phyloP scores from a whole-genome alignment of 2,888 invertebrate species.

The Sturmia bella region DNA sequence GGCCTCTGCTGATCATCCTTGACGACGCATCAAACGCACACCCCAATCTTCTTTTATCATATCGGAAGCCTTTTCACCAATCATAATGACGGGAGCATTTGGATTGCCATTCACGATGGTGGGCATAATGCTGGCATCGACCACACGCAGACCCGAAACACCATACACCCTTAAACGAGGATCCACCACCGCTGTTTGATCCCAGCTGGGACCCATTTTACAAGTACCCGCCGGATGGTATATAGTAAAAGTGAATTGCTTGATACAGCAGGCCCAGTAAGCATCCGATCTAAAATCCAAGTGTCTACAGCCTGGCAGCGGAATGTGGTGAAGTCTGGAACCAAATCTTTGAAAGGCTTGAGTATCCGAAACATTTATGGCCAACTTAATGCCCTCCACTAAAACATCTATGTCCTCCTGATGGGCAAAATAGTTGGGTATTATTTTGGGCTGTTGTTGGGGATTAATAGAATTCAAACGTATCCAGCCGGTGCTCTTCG shows the following conservation, averaged over 20 bases:
- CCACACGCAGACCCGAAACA: constrained; percentile 88
- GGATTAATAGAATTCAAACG: constrained; percentile 91
- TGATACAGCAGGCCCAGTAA: constrained; percentile 93
- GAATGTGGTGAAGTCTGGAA: constrained; percentile 89
- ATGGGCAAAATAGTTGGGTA: constrained; percentile 95
- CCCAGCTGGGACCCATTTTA: constrained; percentile 92
- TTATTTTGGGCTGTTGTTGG: constrained; percentile 90
- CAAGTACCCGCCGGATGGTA: constrained; percentile 93
- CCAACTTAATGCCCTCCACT: constrained; percentile 92
- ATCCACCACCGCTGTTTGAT: constrained; percentile 90
- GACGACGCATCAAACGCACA: constrained; percentile 71
- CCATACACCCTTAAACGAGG: constrained; percentile 90
- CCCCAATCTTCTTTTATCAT: constrained; percentile 94
- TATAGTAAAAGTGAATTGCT: constrained; percentile 91
- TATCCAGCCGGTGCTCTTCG: constrained; percentile 94
- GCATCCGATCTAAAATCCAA: constrained; percentile 88
- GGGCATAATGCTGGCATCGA: constrained; percentile 94
- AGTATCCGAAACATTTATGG: constrained; percentile 89
- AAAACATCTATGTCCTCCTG: constrained; percentile 90
- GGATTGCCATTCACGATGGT: constrained; percentile 94
- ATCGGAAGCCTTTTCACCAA: constrained; percentile 94
- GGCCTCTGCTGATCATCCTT: constrained; percentile 42
- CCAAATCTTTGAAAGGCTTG: constrained; percentile 91
- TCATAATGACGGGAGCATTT: constrained; percentile 94
- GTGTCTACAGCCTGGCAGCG: constrained; percentile 91